These are phyloP conservation scores for Emys orbicularis DNA, from an alignment of 2,797 vertebrate species.

Conservation along the genomic window DNA sequence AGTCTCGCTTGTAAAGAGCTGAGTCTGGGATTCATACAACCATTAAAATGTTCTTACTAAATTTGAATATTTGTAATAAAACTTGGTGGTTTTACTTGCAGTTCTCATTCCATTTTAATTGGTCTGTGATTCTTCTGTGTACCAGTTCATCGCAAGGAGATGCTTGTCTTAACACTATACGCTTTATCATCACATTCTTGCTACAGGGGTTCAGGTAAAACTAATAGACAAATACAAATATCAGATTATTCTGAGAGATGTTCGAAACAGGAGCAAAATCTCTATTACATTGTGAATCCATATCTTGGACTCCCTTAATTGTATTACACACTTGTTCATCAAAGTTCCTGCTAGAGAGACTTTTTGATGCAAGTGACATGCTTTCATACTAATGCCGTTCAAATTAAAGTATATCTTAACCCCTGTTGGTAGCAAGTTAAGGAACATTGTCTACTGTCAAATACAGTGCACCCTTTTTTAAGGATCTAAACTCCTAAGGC, in stretches of 20 bases:
- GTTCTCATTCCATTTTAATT: not conserved
- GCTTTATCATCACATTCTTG: rapidly evolving
- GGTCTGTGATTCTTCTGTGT: not conserved
- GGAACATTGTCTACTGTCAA: too few relatives aligned
- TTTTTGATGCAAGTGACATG: not conserved
- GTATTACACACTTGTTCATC: not conserved
- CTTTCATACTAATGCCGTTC: not conserved
- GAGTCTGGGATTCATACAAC: not conserved
- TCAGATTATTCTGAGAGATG: not conserved
- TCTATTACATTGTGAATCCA: rapidly evolving
- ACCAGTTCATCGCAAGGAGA: not conserved
- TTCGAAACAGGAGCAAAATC: not conserved
- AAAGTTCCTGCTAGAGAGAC: not conserved
- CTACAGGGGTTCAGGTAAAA: constrained; percentile 4
- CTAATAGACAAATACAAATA: not conserved
- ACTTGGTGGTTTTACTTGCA: not conserved
- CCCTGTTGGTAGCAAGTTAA: not conserved
- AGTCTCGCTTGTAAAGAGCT: not conserved
- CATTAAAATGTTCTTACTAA: not conserved
- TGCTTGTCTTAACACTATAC: not conserved
- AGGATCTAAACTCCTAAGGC: not conserved
- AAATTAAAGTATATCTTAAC: rapidly evolving
- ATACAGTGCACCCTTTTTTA: rapidly evolving
- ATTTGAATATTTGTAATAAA: not conserved
- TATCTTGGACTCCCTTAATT: not conserved